Evolutionary conservation across 2,888 invertebrate genomes (phyloP).

Genomic region (Brachyopa scutellaris): DNA sequence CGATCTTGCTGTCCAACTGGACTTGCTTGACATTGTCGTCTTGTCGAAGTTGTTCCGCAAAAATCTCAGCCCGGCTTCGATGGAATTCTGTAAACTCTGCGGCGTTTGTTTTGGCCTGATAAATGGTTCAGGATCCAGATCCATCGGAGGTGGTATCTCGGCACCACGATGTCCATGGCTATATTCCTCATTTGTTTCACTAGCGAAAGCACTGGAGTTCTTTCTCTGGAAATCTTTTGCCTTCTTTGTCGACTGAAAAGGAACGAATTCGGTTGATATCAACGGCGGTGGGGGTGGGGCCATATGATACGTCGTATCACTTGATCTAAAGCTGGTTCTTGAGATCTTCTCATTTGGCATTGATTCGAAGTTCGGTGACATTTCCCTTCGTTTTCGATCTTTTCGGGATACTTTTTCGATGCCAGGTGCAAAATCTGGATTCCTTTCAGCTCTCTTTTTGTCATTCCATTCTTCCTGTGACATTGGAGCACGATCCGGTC

Average conservation of each 20-base stretch:
- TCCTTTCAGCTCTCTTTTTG: slow-evolving; percentile 88
- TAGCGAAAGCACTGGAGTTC: slow-evolving; percentile 18
- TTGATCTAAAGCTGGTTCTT: slow-evolving; percentile 52
- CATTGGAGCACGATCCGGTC: slow-evolving; percentile 79
- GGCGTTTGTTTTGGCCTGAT: slow-evolving; percentile 74
- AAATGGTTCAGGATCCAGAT: slow-evolving; percentile 82
- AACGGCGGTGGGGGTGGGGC: slow-evolving; percentile 56
- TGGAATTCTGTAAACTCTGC: slow-evolving; percentile 82
- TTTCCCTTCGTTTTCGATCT: slow-evolving; percentile 14
- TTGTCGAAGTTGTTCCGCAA: slow-evolving; percentile 83
- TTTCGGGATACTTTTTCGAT: slow-evolving; percentile 60
- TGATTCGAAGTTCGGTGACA: not conserved
- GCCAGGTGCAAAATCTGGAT: slow-evolving; percentile 90
- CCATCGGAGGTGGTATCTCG: slow-evolving; percentile 86
- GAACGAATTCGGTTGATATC: slow-evolving; percentile 14
- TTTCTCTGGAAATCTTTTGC: slow-evolving; percentile 29
- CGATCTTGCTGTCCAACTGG: slow-evolving; percentile 80
- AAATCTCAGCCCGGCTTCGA: slow-evolving; percentile 83
- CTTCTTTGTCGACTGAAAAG: slow-evolving; percentile 58
- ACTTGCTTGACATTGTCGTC: slow-evolving; percentile 77
- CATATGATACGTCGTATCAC: slow-evolving; percentile 21
- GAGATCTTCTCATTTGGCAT: not conserved
- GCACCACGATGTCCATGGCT: slow-evolving; percentile 78
- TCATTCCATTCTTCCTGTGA: slow-evolving; percentile 81
- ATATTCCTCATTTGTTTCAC: not conserved